Evolutionary conservation across 1,140 invertebrate species (phyloP).

Genomic region (Megalonaias nervosa): DNA sequence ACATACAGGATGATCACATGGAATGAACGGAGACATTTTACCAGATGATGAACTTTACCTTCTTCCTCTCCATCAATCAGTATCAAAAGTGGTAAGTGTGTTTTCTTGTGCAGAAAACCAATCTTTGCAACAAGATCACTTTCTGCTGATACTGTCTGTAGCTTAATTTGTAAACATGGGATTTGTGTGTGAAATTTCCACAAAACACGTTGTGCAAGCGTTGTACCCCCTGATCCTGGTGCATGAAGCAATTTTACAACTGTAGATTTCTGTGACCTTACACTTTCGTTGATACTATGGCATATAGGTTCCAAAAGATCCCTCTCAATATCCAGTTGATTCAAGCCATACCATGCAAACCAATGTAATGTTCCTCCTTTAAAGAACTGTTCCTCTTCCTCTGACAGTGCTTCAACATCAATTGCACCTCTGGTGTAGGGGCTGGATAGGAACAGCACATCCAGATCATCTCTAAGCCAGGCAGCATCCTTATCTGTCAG

Average conservation of each 20-base stretch:
- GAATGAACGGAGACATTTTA: background rate
- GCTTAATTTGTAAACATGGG: slow-evolving; percentile 33
- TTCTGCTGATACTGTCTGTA: background rate
- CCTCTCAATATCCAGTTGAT: slow-evolving; percentile 42
- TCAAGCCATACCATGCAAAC: slow-evolving; percentile 39
- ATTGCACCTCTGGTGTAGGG: slow-evolving; percentile 11
- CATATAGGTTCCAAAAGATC: slow-evolving; percentile 20
- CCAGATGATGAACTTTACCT: slow-evolving; percentile 30
- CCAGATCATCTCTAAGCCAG: slow-evolving; percentile 48
- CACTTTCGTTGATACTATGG: slow-evolving; percentile 11
- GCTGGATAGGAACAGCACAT: slow-evolving; percentile 44
- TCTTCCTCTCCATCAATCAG: slow-evolving; percentile 54
- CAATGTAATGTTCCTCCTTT: slow-evolving; percentile 50
- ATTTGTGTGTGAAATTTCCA: slow-evolving; percentile 34
- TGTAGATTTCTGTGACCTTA: slow-evolving; percentile 13
- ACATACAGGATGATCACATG: slow-evolving; percentile 35
- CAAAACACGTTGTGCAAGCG: slow-evolving; percentile 37
- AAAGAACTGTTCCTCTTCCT: slow-evolving; percentile 44
- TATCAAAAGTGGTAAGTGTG: slow-evolving; percentile 33
- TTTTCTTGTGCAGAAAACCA: slow-evolving; percentile 27
- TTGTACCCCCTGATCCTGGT: slow-evolving; percentile 42
- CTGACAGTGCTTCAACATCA: slow-evolving; percentile 22
- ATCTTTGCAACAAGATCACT: slow-evolving; percentile 21
- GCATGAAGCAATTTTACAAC: slow-evolving; percentile 26
- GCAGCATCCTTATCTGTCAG: slow-evolving; percentile 35